These are phyloP conservation scores for Neoscelio sp. DNA, from an alignment of 2,888 invertebrate genomes.

Conservation along the genomic window DNA sequence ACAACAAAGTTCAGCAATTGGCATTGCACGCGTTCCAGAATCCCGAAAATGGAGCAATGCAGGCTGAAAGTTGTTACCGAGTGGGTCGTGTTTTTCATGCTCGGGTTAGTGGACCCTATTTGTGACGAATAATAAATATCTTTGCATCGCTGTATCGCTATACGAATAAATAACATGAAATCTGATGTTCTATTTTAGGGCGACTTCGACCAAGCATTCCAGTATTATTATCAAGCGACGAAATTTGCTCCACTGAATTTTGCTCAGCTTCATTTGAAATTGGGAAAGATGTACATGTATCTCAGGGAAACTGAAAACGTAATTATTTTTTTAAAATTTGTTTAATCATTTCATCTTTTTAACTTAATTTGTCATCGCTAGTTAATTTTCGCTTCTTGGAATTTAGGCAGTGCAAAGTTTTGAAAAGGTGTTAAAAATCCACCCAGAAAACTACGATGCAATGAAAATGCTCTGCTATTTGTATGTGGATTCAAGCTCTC, in stretches of 20 bases:
- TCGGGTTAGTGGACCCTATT: slow-evolving; percentile 84
- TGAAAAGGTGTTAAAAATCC: slow-evolving; percentile 98
- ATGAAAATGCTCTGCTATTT: slow-evolving; percentile 99
- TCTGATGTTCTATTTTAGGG: no score
- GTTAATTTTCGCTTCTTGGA: not conserved
- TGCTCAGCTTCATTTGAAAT: slow-evolving; percentile 98
- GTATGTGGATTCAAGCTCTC: slow-evolving; percentile 95
- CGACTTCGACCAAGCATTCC: slow-evolving; percentile 99
- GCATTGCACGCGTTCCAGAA: no score
- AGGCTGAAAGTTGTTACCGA: slow-evolving; percentile 99
- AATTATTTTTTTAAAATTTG: slow-evolving; percentile 80
- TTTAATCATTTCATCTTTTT: not conserved
- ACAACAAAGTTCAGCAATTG: no score
- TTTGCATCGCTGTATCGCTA: not conserved
- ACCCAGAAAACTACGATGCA: slow-evolving; percentile 99
- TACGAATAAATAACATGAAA: slow-evolving; percentile 5
- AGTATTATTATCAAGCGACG: slow-evolving; percentile 99
- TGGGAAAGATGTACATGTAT: slow-evolving; percentile 99
- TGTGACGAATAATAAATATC: not conserved
- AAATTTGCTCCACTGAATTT: slow-evolving; percentile 98
- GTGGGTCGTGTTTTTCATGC: slow-evolving; percentile 98
- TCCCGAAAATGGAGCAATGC: slow-evolving; percentile 99
- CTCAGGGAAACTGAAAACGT: slow-evolving; percentile 97
- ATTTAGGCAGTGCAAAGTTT: slow-evolving; percentile 98
- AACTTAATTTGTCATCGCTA: not conserved